These are phyloP conservation scores for Decapterus maruadsi DNA, from an alignment of 2,797 vertebrate species.

Conservation along the genomic window DNA sequence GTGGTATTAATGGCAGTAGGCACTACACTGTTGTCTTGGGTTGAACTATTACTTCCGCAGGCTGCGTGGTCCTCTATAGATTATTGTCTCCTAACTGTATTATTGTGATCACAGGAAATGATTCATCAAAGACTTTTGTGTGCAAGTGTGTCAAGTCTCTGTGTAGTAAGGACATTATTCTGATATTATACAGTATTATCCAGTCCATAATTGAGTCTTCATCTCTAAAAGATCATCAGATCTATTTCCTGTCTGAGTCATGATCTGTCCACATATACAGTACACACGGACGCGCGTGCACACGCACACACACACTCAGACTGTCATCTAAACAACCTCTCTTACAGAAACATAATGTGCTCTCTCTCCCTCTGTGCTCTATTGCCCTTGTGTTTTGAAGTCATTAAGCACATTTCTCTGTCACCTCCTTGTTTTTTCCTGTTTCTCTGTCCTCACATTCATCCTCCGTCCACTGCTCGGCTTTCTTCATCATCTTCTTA, in stretches of 20 bases:
- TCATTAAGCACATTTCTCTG: slow-evolving; percentile 12
- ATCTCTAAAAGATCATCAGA: slow-evolving; percentile 56
- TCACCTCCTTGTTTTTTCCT: slow-evolving; percentile 21
- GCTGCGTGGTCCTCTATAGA: not conserved
- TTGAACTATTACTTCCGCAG: not conserved
- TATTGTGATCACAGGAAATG: slow-evolving; percentile 51
- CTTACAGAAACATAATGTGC: not conserved
- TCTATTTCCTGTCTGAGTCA: slow-evolving; percentile 69
- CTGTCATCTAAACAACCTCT: slow-evolving; percentile 10
- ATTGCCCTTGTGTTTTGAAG: slow-evolving; percentile 6
- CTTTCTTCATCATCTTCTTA: slow-evolving; percentile 1
- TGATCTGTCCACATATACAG: slow-evolving; percentile 10
- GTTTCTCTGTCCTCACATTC: slow-evolving; percentile 6
- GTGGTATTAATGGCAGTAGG: too few species aligned
- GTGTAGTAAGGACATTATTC: slow-evolving; percentile 42
- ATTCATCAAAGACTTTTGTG: slow-evolving; percentile 38
- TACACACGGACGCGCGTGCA: slow-evolving; percentile 18
- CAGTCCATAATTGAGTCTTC: slow-evolving; percentile 39
- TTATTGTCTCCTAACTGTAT: slow-evolving; percentile 10
- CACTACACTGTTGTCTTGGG: too few species aligned
- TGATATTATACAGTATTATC: slow-evolving; percentile 52
- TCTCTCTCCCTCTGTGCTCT: not conserved
- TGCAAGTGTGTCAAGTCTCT: slow-evolving; percentile 42
- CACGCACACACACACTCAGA: slow-evolving; percentile 26
- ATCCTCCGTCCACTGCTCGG: not conserved